A percentile compares a stretch with the other conserved stretches of the same genome.
Conservation (phyloP, 2,888 invertebrate species). For the Rhogogaster chlorosoma region DNA sequence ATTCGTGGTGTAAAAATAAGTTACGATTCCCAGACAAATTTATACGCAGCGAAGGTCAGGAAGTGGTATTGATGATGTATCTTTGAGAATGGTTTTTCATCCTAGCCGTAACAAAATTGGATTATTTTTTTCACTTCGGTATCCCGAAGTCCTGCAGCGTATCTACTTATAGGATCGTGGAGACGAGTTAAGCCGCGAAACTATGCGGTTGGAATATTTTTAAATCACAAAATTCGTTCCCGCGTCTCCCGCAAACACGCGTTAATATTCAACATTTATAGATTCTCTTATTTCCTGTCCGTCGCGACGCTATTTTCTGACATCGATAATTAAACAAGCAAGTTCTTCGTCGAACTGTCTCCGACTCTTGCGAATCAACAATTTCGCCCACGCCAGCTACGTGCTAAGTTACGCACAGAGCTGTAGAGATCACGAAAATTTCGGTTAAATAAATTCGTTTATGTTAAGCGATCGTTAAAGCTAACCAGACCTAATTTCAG, state of each 20-base stretch:
- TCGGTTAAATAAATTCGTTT: background rate
- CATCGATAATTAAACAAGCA: background rate
- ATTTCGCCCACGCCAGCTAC: background rate
- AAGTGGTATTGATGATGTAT: background rate
- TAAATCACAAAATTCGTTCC: background rate
- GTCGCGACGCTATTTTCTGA: constrained; percentile 40
- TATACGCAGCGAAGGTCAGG: background rate
- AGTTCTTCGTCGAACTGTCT: background rate
- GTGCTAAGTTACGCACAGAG: background rate
- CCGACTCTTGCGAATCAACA: background rate
- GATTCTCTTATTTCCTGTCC: constrained; percentile 45
- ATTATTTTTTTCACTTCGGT: background rate
- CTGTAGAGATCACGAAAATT: background rate
- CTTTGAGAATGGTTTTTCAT: background rate
- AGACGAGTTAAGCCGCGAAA: background rate
- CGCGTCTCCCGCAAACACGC: background rate
- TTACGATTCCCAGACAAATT: background rate
- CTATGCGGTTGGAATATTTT: constrained; percentile 8
- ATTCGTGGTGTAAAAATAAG: constrained; percentile 10
- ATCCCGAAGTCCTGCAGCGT: background rate
- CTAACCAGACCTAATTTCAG: constrained; percentile 1
- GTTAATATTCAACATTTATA: constrained; percentile 39
- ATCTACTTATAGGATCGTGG: background rate
- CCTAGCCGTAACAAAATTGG: background rate
- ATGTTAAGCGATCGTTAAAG: constrained; percentile 14